Conservation (phyloP, 1,140 invertebrate species). For the Scylla paramamosain region DNA sequence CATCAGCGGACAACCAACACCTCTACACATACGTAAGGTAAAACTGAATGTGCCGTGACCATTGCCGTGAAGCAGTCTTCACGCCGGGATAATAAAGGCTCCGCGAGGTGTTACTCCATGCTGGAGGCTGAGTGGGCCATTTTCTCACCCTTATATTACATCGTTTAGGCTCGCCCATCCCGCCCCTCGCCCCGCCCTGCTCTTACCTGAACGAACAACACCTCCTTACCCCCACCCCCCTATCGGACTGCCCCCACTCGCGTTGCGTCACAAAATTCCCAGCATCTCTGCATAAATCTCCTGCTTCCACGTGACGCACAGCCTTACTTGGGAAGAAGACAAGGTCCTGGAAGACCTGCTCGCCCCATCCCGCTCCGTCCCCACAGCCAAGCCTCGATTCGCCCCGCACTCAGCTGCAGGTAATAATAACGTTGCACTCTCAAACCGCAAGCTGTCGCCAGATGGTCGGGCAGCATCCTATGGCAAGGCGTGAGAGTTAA, state of each 20-base stretch:
- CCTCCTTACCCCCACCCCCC: too few species aligned
- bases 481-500: neutral
- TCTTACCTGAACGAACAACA: neutral
- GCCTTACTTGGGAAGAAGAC: neutral
- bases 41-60: neutral
- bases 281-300: neutral
- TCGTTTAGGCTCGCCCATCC: neutral
- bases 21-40: neutral
- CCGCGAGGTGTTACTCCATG: neutral
- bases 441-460: neutral
- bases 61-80: neutral
- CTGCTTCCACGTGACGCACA: neutral
- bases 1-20: neutral
- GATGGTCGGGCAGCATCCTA: neutral
- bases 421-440: conserved; percentile 1
- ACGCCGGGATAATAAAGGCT: neutral
- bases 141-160: conserved; percentile 13
- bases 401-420: neutral
- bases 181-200: neutral
- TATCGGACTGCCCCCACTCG: neutral
- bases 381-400: neutral
- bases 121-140: neutral
- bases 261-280: neutral
- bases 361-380: neutral
- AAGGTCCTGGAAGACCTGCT: neutral